Conservation (phyloP, 2,113 vertebrate species). For the Dasyprocta punctata region DNA sequence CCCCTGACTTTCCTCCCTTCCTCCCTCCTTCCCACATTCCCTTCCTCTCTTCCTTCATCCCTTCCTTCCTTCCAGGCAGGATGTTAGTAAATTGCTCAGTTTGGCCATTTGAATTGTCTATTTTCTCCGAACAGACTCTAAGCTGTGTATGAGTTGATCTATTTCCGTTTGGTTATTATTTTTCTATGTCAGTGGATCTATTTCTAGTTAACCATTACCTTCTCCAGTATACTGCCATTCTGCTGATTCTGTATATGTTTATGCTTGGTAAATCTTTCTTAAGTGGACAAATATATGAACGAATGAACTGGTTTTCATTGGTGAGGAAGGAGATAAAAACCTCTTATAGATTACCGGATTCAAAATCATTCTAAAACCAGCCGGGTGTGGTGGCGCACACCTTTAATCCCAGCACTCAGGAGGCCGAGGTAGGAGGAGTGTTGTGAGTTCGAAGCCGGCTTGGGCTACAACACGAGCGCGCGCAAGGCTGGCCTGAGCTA, state of each 20-base stretch:
- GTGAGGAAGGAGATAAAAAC: background rate
- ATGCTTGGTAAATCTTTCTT: slow-evolving; percentile 7
- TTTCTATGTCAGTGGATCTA: background rate
- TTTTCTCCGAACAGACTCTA: background rate
- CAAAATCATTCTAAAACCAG: slow-evolving; percentile 5
- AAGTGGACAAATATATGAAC: background rate
- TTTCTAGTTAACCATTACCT: background rate
- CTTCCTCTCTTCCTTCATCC: no score
- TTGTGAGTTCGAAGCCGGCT: no score
- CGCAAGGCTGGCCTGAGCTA: no score
- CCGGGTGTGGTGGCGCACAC: no score
- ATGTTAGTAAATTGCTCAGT: background rate
- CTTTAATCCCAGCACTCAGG: no score
- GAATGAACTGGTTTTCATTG: background rate
- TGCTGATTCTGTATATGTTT: background rate
- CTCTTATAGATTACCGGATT: background rate
- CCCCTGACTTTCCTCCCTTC: background rate
- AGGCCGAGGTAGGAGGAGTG: no score
- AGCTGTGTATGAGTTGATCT: background rate
- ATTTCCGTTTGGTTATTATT: background rate
- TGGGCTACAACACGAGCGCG: no score
- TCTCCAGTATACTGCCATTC: background rate
- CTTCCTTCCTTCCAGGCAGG: background rate
- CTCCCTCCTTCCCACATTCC: no score
- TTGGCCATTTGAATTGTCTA: background rate